phyloP scores from a whole-genome alignment of 1,140 invertebrate species.

The Eueides isabella region DNA sequence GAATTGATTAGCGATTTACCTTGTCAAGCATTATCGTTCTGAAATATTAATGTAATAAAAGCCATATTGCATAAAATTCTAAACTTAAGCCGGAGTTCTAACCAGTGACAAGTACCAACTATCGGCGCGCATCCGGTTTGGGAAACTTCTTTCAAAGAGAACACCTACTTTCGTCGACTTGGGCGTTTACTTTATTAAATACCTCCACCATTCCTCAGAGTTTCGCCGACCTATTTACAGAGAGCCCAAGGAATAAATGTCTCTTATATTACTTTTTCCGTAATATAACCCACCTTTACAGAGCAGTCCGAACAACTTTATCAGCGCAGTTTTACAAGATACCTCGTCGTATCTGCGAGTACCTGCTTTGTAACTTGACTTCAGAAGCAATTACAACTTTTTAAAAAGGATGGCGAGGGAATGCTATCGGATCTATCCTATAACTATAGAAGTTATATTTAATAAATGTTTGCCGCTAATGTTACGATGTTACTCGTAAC shows the following conservation, averaged over 20 bases:
- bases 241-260: constrained; percentile 50
- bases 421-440: neutral
- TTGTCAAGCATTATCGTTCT: too few species aligned
- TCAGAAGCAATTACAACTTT: constrained; percentile 27
- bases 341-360: constrained; percentile 18
- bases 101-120: constrained; percentile 3
- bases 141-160: constrained; percentile 43
- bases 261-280: constrained; percentile 47
- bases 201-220: constrained; percentile 52
- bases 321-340: constrained; percentile 27
- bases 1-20: too few species aligned
- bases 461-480: neutral
- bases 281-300: constrained; percentile 27
- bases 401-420: constrained; percentile 12
- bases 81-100: neutral
- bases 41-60: too few species aligned
- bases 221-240: constrained; percentile 56
- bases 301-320: constrained; percentile 24
- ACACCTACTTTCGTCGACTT: constrained; percentile 48
- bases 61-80: neutral
- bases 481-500: too few species aligned
- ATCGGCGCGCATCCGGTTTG: constrained; percentile 19
- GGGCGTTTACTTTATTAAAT: constrained; percentile 59
- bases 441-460: neutral
- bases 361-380: constrained; percentile 29